phyloP scores from a whole-genome alignment of 2,113 vertebrate genomes.

The Nymphicus hollandicus region DNA sequence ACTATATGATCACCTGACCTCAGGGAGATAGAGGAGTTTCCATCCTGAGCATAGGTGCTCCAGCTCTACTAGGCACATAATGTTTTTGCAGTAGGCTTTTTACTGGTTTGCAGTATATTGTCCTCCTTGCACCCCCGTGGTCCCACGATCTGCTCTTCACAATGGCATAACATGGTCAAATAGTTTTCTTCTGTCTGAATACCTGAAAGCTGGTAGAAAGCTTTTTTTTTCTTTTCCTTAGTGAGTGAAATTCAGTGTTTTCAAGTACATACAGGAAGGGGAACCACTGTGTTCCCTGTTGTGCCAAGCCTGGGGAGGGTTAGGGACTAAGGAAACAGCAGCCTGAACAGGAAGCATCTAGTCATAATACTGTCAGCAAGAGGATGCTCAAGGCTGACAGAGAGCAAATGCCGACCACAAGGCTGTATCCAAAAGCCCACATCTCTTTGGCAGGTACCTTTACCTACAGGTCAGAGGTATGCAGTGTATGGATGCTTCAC shows the following conservation, averaged over 20 bases:
- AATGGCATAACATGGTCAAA: neutral
- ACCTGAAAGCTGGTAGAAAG: neutral
- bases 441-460: neutral
- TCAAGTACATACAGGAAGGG: neutral
- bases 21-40: neutral
- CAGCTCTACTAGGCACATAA: neutral
- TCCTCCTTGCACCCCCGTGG: neutral
- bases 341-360: neutral
- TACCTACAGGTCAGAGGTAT: neutral
- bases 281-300: neutral
- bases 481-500: neutral
- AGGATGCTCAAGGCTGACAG: neutral
- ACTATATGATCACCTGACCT: neutral
- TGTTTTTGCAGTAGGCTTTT: neutral
- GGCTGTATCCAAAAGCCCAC: neutral
- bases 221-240: neutral
- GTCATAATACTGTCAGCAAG: neutral
- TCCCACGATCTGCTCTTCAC: neutral
- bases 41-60: neutral
- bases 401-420: neutral
- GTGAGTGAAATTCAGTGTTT: neutral
- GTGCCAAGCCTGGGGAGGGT: neutral
- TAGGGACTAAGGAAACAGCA: neutral
- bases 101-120: neutral
- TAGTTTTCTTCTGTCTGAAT: neutral